Evolutionary conservation across 1,140 invertebrate genomes (phyloP), one percentile per base, ranked within the genome.

Genomic region (Amyelois transitella): DNA sequence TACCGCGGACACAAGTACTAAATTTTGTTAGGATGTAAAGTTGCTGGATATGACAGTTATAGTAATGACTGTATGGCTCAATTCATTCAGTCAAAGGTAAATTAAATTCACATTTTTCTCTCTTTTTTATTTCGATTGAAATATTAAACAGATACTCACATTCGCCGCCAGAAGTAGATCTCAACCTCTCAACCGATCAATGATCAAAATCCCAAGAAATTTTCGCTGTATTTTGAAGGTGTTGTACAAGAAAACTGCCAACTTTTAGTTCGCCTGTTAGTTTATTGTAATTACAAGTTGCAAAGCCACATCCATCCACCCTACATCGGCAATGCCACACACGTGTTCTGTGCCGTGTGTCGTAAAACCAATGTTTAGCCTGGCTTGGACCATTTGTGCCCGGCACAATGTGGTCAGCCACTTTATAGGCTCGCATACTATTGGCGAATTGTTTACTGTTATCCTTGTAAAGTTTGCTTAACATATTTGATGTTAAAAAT

Each of bases 321-420:
- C 12, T 48, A 48, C 5, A 1, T 14, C 45, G 8, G 6, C 10
- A 21, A 48, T 48, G 45, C 45, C 45, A 48, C 73, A 79, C 69
- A 72, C 57, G 72, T 53, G 58, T 60, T 51, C 69, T 66, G 52
- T 58, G 64, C 56, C 64, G 62, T 67, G 65, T 75, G 73, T 79
- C 73, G 75, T 81, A 83, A 79, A 83, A 76, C 63, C 69, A 76
- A 80, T 80, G 77, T 79, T 80, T 79, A 76, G 76, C 68, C 67
- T 71, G 64, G 62, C 65, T 63, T 69, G 47, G 55, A 56, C 60
- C 64, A 71, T 75, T 77, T 64, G 60, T 59, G 59, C 60, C 60
- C 59, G n/a, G 58, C 60, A 78, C 75, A 79, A 74, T 81, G 64
- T 66, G 60, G 50, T 53, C 55, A 50, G 44, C 19, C 49, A 60